Conservation (phyloP, 2,888 invertebrate genomes). For the Bellardia pandia region DNA sequence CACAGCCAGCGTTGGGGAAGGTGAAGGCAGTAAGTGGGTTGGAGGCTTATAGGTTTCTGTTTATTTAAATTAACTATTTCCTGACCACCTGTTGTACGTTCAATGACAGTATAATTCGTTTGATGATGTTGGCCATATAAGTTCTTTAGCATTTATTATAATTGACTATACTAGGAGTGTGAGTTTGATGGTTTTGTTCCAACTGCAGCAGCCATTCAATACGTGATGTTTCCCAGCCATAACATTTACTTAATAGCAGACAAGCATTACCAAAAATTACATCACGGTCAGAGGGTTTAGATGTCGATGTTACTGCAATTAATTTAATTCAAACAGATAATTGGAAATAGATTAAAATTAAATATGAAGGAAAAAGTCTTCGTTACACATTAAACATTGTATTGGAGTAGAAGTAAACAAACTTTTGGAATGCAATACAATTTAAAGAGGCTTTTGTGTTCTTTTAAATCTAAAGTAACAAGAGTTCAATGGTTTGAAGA, state of each 20-base stretch:
- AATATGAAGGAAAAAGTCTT: conserved; percentile 1
- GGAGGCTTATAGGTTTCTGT: background rate
- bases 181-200: conserved; percentile 71
- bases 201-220: conserved; percentile 78
- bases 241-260: conserved; percentile 42
- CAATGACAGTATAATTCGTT: background rate
- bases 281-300: conserved; percentile 76
- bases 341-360: background rate
- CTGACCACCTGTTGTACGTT: conserved; percentile 9
- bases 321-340: conserved; percentile 9
- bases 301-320: conserved; percentile 56
- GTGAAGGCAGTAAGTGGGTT: background rate
- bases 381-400: no score
- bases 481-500: no score
- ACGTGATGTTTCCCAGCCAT: conserved; percentile 77
- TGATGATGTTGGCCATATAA: background rate
- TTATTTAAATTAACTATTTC: background rate
- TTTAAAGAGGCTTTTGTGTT: no score
- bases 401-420: no score
- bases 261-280: conserved; percentile 77
- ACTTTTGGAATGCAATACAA: no score
- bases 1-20: background rate
- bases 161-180: background rate
- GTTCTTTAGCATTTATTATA: conserved; percentile 12
- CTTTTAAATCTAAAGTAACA: no score